Evolutionary conservation across 2,113 vertebrate species (phyloP).

Genomic region (Montifringilla adamsi): DNA sequence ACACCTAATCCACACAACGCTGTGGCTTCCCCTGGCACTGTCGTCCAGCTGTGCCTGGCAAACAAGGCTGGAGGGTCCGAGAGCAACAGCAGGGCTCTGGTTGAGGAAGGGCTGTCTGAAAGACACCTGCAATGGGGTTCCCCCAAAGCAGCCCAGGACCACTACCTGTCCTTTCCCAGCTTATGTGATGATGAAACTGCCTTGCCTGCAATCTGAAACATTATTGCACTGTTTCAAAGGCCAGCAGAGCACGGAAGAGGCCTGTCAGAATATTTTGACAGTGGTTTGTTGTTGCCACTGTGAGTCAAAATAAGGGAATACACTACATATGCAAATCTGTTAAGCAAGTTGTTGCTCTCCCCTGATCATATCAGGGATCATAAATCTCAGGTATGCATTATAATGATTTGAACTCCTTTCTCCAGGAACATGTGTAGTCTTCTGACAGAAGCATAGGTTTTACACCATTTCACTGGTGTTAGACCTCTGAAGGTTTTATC

Average conservation of each 20-base stretch:
- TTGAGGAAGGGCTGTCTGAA: background rate
- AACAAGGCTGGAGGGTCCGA: background rate
- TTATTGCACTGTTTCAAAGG: background rate
- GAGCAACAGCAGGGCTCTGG: background rate
- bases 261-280: background rate
- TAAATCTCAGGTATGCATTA: background rate
- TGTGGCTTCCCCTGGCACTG: no score
- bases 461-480: background rate
- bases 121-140: background rate
- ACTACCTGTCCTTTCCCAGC: background rate
- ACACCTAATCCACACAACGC: accelerated
- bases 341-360: background rate
- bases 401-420: background rate
- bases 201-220: background rate
- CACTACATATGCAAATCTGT: background rate
- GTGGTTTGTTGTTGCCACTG: background rate
- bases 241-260: background rate
- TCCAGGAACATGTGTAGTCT: background rate
- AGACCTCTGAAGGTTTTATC: background rate
- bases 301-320: background rate
- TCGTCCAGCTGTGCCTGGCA: background rate
- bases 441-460: background rate
- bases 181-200: no score
- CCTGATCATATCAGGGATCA: background rate
- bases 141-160: background rate